A percentile compares a stretch with the other conserved stretches of the same genome.
Conservation (phyloP, 2,113 vertebrate species). For the Arvicanthis niloticus region DNA sequence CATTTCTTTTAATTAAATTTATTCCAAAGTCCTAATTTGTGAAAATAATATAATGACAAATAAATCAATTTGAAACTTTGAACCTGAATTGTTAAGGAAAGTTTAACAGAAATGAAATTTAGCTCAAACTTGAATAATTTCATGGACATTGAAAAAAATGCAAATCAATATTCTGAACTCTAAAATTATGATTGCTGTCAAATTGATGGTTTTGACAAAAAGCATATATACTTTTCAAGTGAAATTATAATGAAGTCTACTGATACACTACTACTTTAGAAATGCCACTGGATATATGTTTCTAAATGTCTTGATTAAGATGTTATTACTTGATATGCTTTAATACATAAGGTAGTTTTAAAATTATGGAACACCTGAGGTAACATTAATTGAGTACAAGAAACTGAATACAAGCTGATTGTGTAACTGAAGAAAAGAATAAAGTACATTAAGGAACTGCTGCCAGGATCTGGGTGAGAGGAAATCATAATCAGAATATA, state of each 20-base stretch:
- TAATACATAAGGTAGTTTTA: background rate
- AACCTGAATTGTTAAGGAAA: background rate
- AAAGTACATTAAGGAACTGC: background rate
- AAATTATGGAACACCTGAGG: background rate
- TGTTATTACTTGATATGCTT: background rate
- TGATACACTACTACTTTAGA: background rate
- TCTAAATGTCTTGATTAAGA: background rate
- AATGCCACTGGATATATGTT: background rate
- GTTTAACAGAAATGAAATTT: constrained; percentile 44
- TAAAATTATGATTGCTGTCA: constrained; percentile 46
- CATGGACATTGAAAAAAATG: background rate
- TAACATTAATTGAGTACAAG: background rate
- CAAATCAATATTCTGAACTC: constrained; percentile 19
- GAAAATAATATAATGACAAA: constrained; percentile 48
- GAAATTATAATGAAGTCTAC: background rate
- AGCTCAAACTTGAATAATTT: constrained; percentile 45
- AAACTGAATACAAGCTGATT: background rate
- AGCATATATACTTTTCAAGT: background rate
- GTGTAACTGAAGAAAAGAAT: background rate
- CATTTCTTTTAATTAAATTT: constrained; percentile 42
- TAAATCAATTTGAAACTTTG: background rate
- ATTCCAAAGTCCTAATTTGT: background rate
- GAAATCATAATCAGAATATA: background rate
- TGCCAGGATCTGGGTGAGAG: fast-evolving
- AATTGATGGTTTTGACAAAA: background rate